Base-by-base conservation (phyloP, 2,113 vertebrate genomes). In the Datnioides undecimradiatus region DNA sequence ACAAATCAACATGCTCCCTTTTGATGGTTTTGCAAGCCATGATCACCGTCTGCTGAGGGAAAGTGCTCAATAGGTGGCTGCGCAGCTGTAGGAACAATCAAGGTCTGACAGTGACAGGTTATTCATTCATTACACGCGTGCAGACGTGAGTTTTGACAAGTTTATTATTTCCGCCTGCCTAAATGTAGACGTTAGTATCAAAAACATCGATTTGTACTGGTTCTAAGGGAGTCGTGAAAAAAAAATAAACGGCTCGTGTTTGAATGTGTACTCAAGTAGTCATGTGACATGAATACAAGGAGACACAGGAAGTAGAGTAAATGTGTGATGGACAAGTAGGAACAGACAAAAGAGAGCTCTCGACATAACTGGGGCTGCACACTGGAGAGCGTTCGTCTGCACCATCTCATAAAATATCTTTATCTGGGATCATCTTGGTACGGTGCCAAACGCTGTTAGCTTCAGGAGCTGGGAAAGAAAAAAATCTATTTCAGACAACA, bases 281-380 rank as follows among this genome's bases (percentile, higher is more conserved):
- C 74, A 36, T 33, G 69, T 74, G 83, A 72, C 49, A 14, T 25
- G 21, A 73, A 77, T 23, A 21, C 31, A 54, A 69, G 65, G 34
- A 87, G 63, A 78, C 38, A 49, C 38, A 78, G 65, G 52, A 65
- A 73, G 79, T 48, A 27, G 64, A 60, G 64, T 75, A 71, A 87
- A 82, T 51, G 66, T 12, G 64, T 88, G 86, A 92, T 73, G 90
- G 86, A 91, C 87, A 90, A 87, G 76, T 51, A 48, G 0, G 27
- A 41, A 14, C 68, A 79, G 58, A 90, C 84, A 89, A 88, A 89
- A 80, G 74, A 82, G 77, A 85, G 81, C 78, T 84, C 78, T 82
- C 70, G 87, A 91, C 90, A 87, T 88, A 91, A 89, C 87, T 89
- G 74, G 86, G 90, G 84, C 90, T 89, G 64, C 84, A 89, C 88